phyloP scores from a whole-genome alignment of 2,797 vertebrate genomes.

The Sebastolobus altivelis region DNA sequence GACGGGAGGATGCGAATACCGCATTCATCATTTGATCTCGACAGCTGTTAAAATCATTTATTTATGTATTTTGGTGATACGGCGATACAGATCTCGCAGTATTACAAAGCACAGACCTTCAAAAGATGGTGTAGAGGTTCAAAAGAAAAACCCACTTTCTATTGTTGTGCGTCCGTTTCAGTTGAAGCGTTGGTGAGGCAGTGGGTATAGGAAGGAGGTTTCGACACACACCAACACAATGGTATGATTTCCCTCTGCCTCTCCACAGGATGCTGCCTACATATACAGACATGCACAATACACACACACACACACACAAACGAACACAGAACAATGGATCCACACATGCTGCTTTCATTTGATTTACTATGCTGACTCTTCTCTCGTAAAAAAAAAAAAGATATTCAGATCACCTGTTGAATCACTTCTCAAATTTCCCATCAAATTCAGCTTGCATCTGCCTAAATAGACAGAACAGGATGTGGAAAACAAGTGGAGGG shows the following conservation, averaged over 20 bases:
- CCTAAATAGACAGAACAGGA: slow-evolving; percentile 8
- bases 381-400: slow-evolving; percentile 20
- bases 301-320: slow-evolving; percentile 18
- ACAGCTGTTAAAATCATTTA: neutral
- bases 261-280: slow-evolving; percentile 61
- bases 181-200: slow-evolving; percentile 18
- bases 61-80: neutral
- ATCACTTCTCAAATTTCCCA: slow-evolving; percentile 25
- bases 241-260: slow-evolving; percentile 57
- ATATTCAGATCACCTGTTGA: slow-evolving; percentile 47
- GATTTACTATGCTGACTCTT: slow-evolving; percentile 37
- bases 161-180: slow-evolving; percentile 35
- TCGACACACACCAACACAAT: slow-evolving; percentile 65
- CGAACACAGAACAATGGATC: slow-evolving; percentile 44
- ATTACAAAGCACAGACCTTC: slow-evolving; percentile 1
- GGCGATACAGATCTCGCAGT: neutral
- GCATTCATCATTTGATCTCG: neutral
- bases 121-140: neutral
- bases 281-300: slow-evolving; percentile 24
- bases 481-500: slow-evolving; percentile 10
- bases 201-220: slow-evolving; percentile 55
- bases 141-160: slow-evolving; percentile 8
- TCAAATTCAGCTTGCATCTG: slow-evolving; percentile 16
- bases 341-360: slow-evolving; percentile 54
- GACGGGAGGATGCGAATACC: neutral